Conservation (phyloP, 2,113 vertebrate species). For the Tragelaphus scriptus region DNA sequence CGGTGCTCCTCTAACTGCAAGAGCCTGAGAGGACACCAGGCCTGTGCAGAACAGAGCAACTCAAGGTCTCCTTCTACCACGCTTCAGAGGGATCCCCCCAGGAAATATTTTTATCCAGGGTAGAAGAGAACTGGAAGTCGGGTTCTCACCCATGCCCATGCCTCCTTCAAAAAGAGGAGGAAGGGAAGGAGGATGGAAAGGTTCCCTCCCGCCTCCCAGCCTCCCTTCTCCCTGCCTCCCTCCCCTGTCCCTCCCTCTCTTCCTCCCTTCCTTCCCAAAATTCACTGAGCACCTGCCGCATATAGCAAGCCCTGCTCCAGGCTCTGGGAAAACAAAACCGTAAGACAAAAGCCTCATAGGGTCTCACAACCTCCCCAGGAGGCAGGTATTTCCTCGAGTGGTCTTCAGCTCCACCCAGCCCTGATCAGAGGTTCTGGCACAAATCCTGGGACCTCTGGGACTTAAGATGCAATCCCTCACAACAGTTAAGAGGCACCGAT, state of each 20-base stretch:
- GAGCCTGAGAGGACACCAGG: neutral
- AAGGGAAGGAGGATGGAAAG: neutral
- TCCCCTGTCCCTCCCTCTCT: neutral
- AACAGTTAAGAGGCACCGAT: rapidly evolving
- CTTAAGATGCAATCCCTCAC: neutral
- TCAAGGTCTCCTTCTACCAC: neutral
- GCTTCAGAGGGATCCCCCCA: neutral
- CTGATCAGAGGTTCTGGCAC: neutral
- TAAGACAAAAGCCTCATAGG: neutral
- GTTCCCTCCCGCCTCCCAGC: neutral
- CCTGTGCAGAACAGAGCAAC: neutral
- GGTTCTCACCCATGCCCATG: neutral
- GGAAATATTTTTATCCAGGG: neutral
- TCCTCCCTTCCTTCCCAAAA: neutral
- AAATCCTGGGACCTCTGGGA: neutral
- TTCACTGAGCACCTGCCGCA: neutral
- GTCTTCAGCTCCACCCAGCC: neutral
- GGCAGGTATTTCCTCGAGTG: rapidly evolving
- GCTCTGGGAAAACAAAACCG: neutral
- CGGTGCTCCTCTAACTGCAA: neutral
- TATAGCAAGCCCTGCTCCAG: neutral
- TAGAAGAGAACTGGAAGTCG: neutral
- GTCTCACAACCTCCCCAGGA: neutral
- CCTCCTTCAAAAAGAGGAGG: neutral
- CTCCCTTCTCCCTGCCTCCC: neutral